Percentiles rank a stretch among this genome's conserved stretches.
phyloP scores from a whole-genome alignment of 1,140 invertebrate species.

The Danaus plexippus region DNA sequence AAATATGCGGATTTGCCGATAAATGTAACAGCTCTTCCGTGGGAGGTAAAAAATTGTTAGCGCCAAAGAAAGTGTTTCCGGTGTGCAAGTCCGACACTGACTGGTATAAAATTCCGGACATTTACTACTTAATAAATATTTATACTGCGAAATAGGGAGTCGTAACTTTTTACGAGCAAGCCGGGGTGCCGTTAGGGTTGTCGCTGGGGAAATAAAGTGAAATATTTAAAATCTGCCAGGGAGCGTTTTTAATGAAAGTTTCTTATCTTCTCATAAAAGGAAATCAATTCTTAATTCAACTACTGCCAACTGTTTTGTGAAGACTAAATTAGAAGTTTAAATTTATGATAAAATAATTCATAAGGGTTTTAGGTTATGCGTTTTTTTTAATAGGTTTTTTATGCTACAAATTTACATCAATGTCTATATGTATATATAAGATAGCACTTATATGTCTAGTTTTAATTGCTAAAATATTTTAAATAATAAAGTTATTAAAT shows the following conservation, averaged over 20 bases:
- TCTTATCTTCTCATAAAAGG: too few species aligned
- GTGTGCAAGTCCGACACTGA: constrained; percentile 19
- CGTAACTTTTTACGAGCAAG: constrained; percentile 37
- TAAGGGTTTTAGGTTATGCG: background rate
- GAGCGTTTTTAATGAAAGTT: too few species aligned
- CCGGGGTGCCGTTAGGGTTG: constrained; percentile 21
- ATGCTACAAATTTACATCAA: too few species aligned
- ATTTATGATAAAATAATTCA: background rate
- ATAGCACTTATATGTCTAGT: too few species aligned
- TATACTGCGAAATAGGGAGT: constrained; percentile 32
- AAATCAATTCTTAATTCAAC: too few species aligned
- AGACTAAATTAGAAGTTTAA: background rate
- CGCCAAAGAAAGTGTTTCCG: constrained; percentile 39
- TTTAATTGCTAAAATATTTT: too few species aligned
- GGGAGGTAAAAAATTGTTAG: constrained; percentile 28
- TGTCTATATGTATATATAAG: too few species aligned
- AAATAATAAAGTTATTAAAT: too few species aligned
- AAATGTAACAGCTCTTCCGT: constrained; percentile 28
- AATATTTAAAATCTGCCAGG: too few species aligned
- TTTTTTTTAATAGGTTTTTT: background rate
- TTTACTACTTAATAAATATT: constrained; percentile 45
- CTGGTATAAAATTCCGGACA: constrained; percentile 25
- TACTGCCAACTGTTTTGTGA: background rate
- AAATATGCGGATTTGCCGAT: constrained; percentile 15
- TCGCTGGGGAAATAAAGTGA: too few species aligned